phyloP scores from a whole-genome alignment of 1,140 invertebrate genomes.

The Epicauta chinensis region DNA sequence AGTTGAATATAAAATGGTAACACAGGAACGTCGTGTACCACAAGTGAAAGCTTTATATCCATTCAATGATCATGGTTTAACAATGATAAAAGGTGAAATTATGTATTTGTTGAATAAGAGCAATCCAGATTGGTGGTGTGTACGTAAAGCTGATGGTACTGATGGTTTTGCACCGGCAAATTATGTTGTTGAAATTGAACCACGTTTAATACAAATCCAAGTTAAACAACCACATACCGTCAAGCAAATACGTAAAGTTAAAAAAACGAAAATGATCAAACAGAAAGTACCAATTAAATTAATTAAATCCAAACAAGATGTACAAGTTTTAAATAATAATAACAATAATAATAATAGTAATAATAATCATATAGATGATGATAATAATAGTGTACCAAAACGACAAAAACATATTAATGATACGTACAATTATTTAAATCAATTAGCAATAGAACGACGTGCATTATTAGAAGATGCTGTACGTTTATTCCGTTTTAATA shows the following conservation, averaged over 20 bases:
- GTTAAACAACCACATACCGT: conserved; percentile 79
- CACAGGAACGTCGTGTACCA: conserved; percentile 80
- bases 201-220: conserved; percentile 76
- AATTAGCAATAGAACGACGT: conserved; percentile 71
- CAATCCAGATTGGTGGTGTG: conserved; percentile 98
- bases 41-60: conserved; percentile 87
- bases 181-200: conserved; percentile 91
- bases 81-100: conserved; percentile 85
- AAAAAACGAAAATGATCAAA: conserved; percentile 82
- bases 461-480: conserved; percentile 88
- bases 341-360: no score
- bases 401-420: conserved; percentile 73
- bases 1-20: conserved; percentile 74
- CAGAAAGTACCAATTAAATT: conserved; percentile 71
- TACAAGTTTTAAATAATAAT: no score
- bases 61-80: conserved; percentile 91
- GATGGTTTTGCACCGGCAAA: conserved; percentile 98
- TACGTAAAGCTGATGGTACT: conserved; percentile 80
- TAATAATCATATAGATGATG: conserved; percentile 49
- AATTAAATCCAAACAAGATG: conserved; percentile 47
- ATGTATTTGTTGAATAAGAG: conserved; percentile 93
- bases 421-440: conserved; percentile 73
- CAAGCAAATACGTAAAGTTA: conserved; percentile 72
- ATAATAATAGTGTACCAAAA: conserved; percentile 76
- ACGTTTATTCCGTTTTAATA: conserved; percentile 87